phyloP scores from a whole-genome alignment of 35 echinoderm and acorn worm species.

The Anneissia japonica region DNA sequence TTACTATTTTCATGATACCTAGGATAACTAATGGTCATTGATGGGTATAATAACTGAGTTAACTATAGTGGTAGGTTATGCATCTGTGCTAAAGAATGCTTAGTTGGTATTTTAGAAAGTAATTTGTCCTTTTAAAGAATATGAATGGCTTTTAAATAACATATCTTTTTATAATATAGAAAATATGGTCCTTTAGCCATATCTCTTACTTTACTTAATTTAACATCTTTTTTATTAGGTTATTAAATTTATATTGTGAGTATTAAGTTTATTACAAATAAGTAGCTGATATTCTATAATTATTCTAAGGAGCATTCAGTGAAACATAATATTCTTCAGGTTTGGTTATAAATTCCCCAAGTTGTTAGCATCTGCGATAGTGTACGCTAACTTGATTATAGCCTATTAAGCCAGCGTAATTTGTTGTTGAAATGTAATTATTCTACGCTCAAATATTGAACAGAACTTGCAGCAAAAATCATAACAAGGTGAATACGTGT shows the following conservation, averaged over 20 bases:
- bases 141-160: no score
- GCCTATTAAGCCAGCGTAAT: not conserved
- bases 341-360: not conserved
- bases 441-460: not conserved
- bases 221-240: not conserved
- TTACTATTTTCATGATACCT: no score
- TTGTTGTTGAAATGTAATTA: not conserved
- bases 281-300: not conserved
- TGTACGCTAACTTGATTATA: not conserved
- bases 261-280: not conserved
- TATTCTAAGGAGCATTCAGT: no score
- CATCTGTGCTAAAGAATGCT: no score
- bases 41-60: no score
- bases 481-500: not conserved
- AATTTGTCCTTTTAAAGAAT: no score
- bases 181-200: no score
- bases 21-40: no score
- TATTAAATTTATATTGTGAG: not conserved
- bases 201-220: no score
- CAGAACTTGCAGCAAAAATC: not conserved
- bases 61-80: no score
- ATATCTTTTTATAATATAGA: no score
- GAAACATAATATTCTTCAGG: not conserved
- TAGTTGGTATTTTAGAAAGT: no score
- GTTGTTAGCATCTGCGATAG: not conserved